Conservation (phyloP, 30 jellyfish, hydroid and myxozoan genomes). For the Sanderia malayensis region DNA sequence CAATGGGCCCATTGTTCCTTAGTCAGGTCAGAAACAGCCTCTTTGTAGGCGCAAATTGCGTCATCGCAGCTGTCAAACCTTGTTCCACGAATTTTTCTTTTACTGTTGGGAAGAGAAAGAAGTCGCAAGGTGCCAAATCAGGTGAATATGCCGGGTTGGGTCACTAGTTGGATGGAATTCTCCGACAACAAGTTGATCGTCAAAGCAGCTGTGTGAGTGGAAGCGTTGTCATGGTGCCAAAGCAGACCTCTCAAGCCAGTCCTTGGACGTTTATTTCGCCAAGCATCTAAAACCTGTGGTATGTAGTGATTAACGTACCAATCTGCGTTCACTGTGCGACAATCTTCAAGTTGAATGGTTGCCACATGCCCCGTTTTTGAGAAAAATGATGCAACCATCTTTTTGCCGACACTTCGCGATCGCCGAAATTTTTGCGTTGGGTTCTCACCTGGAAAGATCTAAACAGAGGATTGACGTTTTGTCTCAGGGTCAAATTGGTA, state of each 20-base stretch:
- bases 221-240: no score
- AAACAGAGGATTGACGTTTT: constrained; percentile 8
- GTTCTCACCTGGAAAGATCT: constrained; percentile 29
- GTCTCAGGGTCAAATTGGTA: constrained; percentile 32
- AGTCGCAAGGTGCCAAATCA: no score
- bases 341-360: neutral
- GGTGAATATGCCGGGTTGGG: no score
- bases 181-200: no score
- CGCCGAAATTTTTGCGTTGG: constrained; percentile 23
- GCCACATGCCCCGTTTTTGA: constrained; percentile 25
- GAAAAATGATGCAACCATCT: constrained; percentile 22
- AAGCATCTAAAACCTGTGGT: constrained; percentile 21
- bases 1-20: no score
- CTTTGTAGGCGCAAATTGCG: no score
- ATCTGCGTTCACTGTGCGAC: constrained; percentile 24
- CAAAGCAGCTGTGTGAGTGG: no score
- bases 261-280: constrained; percentile 2
- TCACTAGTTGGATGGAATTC: no score
- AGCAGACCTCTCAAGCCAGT: neutral
- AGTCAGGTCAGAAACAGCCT: no score
- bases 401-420: constrained; percentile 20
- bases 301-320: constrained; percentile 26
- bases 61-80: no score
- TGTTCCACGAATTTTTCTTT: no score
- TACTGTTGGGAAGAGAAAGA: no score